Evolutionary conservation across 2,888 invertebrate species (phyloP).

Genomic region (Diplolepis rosae): DNA sequence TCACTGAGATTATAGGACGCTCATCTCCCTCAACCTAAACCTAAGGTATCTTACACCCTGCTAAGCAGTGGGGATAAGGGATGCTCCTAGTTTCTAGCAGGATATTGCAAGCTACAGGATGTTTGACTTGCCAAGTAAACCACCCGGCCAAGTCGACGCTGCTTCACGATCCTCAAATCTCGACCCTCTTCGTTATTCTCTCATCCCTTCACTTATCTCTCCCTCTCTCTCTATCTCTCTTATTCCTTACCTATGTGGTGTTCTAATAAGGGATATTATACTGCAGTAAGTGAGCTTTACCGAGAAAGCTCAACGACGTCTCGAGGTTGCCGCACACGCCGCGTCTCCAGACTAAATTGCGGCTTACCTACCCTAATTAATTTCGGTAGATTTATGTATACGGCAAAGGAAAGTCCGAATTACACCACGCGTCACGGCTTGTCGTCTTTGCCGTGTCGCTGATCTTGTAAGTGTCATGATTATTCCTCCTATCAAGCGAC

Average conservation of each 20-base stretch:
- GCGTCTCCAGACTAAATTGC: constrained; percentile 23
- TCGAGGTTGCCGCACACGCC: constrained; percentile 11
- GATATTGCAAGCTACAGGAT: constrained; percentile 66
- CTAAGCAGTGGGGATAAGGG: constrained; percentile 35
- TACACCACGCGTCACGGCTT: constrained; percentile 12
- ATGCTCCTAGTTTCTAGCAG: constrained; percentile 42
- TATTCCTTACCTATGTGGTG: constrained; percentile 39
- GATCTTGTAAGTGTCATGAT: constrained; percentile 16
- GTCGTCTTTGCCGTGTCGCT: constrained; percentile 6
- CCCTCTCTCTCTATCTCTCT: too few relatives aligned
- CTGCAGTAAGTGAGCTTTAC: constrained; percentile 34
- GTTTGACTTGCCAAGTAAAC: constrained; percentile 70
- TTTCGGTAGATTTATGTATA: constrained; percentile 55
- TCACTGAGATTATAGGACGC: constrained; percentile 26
- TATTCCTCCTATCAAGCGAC: neutral
- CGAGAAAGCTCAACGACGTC: constrained; percentile 34
- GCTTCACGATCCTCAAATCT: constrained; percentile 22
- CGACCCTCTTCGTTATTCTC: constrained; percentile 13
- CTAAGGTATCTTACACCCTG: constrained; percentile 58
- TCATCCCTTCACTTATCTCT: constrained; percentile 19
- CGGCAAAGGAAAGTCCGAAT: constrained; percentile 21
- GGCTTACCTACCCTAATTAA: constrained; percentile 60
- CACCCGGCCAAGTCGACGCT: constrained; percentile 38
- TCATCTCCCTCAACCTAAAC: constrained; percentile 55
- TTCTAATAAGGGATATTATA: constrained; percentile 35